phyloP scores from a whole-genome alignment of 1,140 invertebrate species.

The Pemphigus obesinymphae region DNA sequence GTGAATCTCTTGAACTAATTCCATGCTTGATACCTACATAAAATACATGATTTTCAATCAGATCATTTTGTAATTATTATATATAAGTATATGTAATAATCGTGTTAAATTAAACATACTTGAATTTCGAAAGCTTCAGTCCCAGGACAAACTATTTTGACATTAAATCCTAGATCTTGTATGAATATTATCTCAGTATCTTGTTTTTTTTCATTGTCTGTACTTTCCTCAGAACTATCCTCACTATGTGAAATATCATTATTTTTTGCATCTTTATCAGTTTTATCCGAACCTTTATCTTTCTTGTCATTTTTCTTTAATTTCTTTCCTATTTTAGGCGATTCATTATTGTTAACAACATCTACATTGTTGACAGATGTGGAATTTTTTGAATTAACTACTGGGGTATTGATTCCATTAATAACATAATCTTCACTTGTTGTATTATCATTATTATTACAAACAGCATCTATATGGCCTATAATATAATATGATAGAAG shows the following conservation, averaged over 20 bases:
- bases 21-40: slow-evolving; percentile 87
- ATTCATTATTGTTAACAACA: slow-evolving; percentile 54
- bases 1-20: slow-evolving; percentile 97
- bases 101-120: slow-evolving; percentile 52
- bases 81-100: background rate
- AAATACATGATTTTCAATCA: background rate
- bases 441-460: background rate
- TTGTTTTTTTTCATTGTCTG: slow-evolving; percentile 57
- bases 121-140: slow-evolving; percentile 88
- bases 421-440: background rate
- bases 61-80: background rate
- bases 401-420: background rate
- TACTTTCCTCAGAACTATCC: slow-evolving; percentile 50
- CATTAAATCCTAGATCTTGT: slow-evolving; percentile 88
- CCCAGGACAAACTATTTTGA: slow-evolving; percentile 85
- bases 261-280: slow-evolving; percentile 39
- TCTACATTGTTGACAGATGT: background rate
- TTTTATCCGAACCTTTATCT: background rate
- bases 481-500: background rate
- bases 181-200: slow-evolving; percentile 82
- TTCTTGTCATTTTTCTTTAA: slow-evolving; percentile 36
- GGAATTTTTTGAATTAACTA: background rate
- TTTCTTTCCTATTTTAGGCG: slow-evolving; percentile 54
- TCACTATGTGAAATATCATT: slow-evolving; percentile 52
- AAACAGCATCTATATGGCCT: background rate